A percentile compares a stretch with the other conserved stretches of the same genome.
Evolutionary conservation across 2,797 vertebrate species (phyloP).

Genomic region (Sebastes alutus): DNA sequence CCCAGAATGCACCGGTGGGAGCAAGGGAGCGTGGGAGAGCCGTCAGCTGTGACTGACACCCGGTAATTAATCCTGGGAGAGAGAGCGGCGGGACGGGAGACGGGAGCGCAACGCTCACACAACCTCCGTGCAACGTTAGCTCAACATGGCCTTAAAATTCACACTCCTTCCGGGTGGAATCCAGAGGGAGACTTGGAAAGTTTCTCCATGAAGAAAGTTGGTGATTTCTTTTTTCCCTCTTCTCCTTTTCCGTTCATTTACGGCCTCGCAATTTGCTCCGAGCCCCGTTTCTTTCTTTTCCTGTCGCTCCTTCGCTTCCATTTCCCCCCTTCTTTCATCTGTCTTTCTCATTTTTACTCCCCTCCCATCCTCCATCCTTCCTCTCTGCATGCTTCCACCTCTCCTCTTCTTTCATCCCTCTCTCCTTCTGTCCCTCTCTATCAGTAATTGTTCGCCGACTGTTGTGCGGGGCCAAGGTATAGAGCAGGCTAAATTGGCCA

Average conservation of each 20-base stretch:
- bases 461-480: slow-evolving; percentile 43
- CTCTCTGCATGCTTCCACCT: background rate
- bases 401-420: slow-evolving; percentile 10
- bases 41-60: slow-evolving; percentile 78
- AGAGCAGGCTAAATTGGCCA: slow-evolving; percentile 59
- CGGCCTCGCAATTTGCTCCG: slow-evolving; percentile 23
- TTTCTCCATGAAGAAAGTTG: slow-evolving; percentile 51
- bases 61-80: slow-evolving; percentile 78
- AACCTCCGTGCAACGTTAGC: slow-evolving; percentile 36
- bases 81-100: slow-evolving; percentile 33
- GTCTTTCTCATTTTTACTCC: slow-evolving; percentile 44
- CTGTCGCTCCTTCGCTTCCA: slow-evolving; percentile 6
- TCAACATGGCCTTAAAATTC: slow-evolving; percentile 43
- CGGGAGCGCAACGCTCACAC: slow-evolving; percentile 13
- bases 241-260: slow-evolving; percentile 22
- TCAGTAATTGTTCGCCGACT: slow-evolving; percentile 62
- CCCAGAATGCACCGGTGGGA: slow-evolving; percentile 69
- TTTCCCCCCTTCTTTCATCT: slow-evolving; percentile 30
- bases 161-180: slow-evolving; percentile 13
- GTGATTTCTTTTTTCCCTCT: background rate
- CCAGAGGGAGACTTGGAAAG: slow-evolving; percentile 34
- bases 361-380: background rate
- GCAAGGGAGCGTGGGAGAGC: slow-evolving; percentile 75
- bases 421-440: slow-evolving; percentile 46
- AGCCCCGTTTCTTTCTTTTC: slow-evolving; percentile 30